Percentiles rank a stretch among this genome's conserved stretches.
Evolutionary conservation across 2,113 vertebrate species (phyloP).

Genomic region (Microcebus murinus): DNA sequence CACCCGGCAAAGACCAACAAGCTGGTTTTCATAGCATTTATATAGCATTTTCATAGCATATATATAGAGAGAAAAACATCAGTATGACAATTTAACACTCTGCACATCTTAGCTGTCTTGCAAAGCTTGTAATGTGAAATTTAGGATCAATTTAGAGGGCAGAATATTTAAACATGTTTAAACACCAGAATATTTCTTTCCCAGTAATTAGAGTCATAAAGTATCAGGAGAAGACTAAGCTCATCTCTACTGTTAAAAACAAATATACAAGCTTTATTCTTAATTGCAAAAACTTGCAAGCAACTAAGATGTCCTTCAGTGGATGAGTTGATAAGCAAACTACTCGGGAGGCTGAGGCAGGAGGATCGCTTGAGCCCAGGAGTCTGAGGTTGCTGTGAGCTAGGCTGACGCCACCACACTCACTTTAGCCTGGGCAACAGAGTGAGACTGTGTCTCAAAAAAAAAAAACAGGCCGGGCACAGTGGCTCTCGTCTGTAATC

Average conservation of each 20-base stretch:
- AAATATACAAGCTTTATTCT: not conserved
- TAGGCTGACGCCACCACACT: too few species aligned
- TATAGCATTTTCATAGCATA: too few species aligned
- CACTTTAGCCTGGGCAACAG: too few species aligned
- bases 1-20: rapidly evolving
- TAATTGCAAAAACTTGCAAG: not conserved
- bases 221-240: not conserved
- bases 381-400: too few species aligned
- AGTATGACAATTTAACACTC: not conserved
- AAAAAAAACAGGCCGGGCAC: too few species aligned
- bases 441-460: too few species aligned
- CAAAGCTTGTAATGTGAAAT: not conserved
- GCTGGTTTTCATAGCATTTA: not conserved
- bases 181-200: not conserved
- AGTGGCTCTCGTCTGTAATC: too few species aligned
- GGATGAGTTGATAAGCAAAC: not conserved
- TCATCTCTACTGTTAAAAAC: not conserved
- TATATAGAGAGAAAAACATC: not conserved
- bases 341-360: too few species aligned
- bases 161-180: not conserved
- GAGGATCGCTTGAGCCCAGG: too few species aligned
- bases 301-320: not conserved
- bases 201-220: not conserved
- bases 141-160: not conserved
- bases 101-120: not conserved